These are phyloP conservation scores for Argyrosomus regius DNA, from an alignment of 2,797 vertebrate species.

Conservation along the genomic window DNA sequence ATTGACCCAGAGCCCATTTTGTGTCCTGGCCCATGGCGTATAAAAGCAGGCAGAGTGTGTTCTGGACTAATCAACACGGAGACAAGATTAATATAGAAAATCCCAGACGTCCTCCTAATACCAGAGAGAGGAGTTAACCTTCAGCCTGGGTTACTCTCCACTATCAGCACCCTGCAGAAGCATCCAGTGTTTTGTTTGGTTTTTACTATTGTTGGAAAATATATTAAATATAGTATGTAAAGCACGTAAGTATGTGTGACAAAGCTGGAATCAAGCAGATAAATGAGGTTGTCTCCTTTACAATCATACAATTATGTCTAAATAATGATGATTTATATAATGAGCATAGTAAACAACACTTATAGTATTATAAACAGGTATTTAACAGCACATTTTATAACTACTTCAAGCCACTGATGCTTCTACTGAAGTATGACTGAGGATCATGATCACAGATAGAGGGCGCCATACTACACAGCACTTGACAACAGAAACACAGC, in stretches of 20 bases:
- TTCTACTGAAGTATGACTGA: not conserved
- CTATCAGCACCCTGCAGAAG: slow-evolving; percentile 4
- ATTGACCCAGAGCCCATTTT: slow-evolving; percentile 6
- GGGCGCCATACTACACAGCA: slow-evolving; percentile 59
- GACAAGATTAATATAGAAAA: slow-evolving; percentile 16
- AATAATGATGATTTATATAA: not conserved
- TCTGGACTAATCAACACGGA: slow-evolving; percentile 31
- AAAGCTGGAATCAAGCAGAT: not conserved
- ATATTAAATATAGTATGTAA: not conserved
- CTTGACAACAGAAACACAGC: not conserved
- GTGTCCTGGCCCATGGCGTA: not conserved
- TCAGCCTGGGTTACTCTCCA: slow-evolving; percentile 1
- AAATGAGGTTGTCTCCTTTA: not conserved
- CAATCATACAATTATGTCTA: not conserved
- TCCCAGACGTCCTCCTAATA: not conserved
- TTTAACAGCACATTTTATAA: not conserved
- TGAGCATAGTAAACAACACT: not conserved
- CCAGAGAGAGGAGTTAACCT: not conserved
- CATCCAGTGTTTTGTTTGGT: not conserved
- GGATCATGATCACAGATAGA: slow-evolving; percentile 47
- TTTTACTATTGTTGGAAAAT: not conserved
- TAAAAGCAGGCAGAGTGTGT: slow-evolving; percentile 16
- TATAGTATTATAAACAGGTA: not conserved
- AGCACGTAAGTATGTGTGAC: not conserved
- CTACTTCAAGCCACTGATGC: not conserved